phyloP scores from a whole-genome alignment of 2,888 invertebrate species.

The Brenthis hecate region DNA sequence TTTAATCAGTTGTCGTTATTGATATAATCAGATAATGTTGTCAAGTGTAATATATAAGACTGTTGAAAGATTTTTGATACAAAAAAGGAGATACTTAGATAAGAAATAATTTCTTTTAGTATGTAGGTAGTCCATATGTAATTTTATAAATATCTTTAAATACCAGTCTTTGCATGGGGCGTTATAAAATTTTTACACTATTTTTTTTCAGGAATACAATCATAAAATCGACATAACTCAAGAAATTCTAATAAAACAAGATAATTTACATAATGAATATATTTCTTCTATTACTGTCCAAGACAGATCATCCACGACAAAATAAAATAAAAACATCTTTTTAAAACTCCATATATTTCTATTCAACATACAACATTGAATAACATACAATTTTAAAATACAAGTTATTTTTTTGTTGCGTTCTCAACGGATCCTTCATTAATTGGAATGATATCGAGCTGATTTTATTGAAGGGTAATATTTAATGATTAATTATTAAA shows the following conservation, averaged over 20 bases:
- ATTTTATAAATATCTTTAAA: too few relatives aligned
- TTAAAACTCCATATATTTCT: slow-evolving; percentile 74
- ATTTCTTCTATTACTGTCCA: slow-evolving; percentile 77
- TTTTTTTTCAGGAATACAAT: not conserved
- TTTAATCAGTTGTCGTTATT: too few relatives aligned
- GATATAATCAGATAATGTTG: too few relatives aligned
- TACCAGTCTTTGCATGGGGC: too few relatives aligned
- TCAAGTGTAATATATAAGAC: too few relatives aligned
- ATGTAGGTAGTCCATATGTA: too few relatives aligned
- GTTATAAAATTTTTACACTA: not conserved
- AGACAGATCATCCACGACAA: slow-evolving; percentile 53
- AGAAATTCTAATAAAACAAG: slow-evolving; percentile 12
- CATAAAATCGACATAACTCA: not conserved
- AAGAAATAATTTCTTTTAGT: too few relatives aligned
- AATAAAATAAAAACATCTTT: slow-evolving; percentile 62
- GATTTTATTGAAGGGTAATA: slow-evolving; percentile 53
- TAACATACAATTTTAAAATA: slow-evolving; percentile 67
- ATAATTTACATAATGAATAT: slow-evolving; percentile 58
- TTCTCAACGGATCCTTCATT: slow-evolving; percentile 64
- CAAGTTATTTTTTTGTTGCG: slow-evolving; percentile 49
- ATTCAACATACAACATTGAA: slow-evolving; percentile 77
- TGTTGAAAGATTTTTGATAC: too few relatives aligned
- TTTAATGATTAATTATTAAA: slow-evolving; percentile 44
- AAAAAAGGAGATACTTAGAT: too few relatives aligned
- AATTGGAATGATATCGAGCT: slow-evolving; percentile 79